Base-by-base conservation (phyloP, 2,797 vertebrate genomes). In the Lophotriccus pileatus region DNA sequence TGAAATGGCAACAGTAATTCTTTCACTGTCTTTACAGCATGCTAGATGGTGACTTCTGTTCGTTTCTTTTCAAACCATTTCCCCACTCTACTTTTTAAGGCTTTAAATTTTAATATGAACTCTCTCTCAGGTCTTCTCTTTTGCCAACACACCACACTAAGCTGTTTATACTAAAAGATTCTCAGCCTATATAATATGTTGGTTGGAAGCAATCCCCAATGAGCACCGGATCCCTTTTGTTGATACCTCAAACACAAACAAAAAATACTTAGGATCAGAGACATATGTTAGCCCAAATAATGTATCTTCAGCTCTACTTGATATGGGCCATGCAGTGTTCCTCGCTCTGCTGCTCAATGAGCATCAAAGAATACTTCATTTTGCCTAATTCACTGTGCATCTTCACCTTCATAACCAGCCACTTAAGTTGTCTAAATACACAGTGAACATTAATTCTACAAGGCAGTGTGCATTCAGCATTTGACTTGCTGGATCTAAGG, bases 41-140 rank as follows among this genome's bases (percentile, higher is more conserved):
- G 34, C 53, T 78, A 82, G 49, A 84, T 84, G 78, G 92, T 36
- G 49, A 85, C 69, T 89, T 84, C 69, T 80, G 70, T 60, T 96
- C 30, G 24, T 37, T 96, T 84, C 24, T 62, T 89, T 94, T 94
- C 66, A 90, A 79, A 90, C 24, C 62, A 84, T 90, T 96, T 81
- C 30, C 66, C 19, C 75, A 64, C 50, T 93, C 39, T 59, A 23
- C 56, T 94, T 94, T 82, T 92, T 90, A 93, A 88, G 41, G 41
- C 30, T 96, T 97, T 96, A 86, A 87, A 95, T 93, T 97, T 97
- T 96, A 94, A 93, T 83, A 74, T 73, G 47, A 89, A 89, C 74
- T 87, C 67, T 34, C 75, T 91, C 93, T 93, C 36, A 9, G 80
- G 66, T 75, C 85, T 41, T 10, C 64, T 60, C 68, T 46, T 92